Evolutionary conservation across 2,888 invertebrate genomes (phyloP).

Genomic region (Miltochrista miniata): DNA sequence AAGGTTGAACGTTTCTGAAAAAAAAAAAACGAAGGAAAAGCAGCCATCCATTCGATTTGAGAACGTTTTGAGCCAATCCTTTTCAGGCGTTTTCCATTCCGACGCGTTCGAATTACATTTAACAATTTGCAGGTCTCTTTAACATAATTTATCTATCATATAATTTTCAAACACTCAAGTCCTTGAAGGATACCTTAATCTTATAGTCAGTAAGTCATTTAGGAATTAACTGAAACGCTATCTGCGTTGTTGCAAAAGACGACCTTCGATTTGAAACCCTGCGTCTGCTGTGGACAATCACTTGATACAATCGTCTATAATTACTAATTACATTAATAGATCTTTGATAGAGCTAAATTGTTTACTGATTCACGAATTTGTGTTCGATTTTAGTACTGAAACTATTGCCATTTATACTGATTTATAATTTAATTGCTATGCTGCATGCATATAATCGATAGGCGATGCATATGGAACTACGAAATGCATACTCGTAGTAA

Average conservation of each 20-base stretch:
- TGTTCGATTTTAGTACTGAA: no score
- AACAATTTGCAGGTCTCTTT: conserved; percentile 4
- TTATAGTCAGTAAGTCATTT: conserved; percentile 30
- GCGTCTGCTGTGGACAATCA: conserved; percentile 48
- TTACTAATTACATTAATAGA: conserved; percentile 75
- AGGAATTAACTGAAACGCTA: conserved; percentile 29
- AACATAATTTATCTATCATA: not conserved
- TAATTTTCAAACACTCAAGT: conserved; percentile 27
- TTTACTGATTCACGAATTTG: conserved; percentile 65
- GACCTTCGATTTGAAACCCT: conserved; percentile 62
- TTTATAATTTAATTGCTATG: no score
- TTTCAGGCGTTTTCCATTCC: no score
- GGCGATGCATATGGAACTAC: no score
- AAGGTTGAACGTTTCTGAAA: no score
- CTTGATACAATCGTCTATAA: conserved; percentile 58
- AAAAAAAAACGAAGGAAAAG: no score
- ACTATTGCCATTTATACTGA: no score
- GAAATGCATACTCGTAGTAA: no score
- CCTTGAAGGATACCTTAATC: conserved; percentile 38
- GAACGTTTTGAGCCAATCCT: no score
- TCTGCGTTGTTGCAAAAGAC: conserved; percentile 57
- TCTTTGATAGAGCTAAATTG: conserved; percentile 55
- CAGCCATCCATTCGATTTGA: no score
- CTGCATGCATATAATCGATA: no score
- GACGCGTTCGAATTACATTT: not conserved